These are phyloP conservation scores for Drosophila setosimentum DNA, from an alignment of 2,888 invertebrate genomes.

Conservation along the genomic window DNA sequence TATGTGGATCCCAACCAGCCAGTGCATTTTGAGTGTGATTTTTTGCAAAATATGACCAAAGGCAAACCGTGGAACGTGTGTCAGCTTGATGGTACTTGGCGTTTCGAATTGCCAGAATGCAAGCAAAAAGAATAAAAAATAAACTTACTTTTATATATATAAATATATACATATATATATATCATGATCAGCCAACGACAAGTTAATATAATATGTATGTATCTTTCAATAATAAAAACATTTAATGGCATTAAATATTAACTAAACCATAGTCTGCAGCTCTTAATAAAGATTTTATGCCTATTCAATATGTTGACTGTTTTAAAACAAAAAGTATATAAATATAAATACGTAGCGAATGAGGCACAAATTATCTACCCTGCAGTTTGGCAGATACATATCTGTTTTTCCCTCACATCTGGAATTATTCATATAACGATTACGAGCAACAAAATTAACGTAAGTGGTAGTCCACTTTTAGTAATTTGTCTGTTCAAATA, in stretches of 20 bases:
- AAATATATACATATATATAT: background rate
- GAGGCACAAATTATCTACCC: background rate
- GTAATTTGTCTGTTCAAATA: background rate
- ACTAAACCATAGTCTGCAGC: background rate
- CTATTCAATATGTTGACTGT: background rate
- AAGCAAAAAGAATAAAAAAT: background rate
- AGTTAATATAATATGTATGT: background rate
- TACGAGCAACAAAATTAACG: background rate
- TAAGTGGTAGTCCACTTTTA: background rate
- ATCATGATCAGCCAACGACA: background rate
- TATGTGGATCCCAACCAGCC: conserved; percentile 29
- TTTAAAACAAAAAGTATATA: background rate
- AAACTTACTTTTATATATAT: background rate
- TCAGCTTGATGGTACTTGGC: conserved; percentile 5
- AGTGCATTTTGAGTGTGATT: conserved; percentile 12
- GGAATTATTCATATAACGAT: background rate
- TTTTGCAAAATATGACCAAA: accelerated
- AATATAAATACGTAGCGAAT: background rate
- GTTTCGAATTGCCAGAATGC: conserved; percentile 3
- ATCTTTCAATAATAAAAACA: background rate
- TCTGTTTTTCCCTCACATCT: background rate
- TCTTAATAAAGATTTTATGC: background rate
- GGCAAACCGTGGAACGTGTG: conserved; percentile 34
- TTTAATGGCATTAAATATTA: background rate
- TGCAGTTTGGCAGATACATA: background rate